Evolutionary conservation across 1,140 invertebrate species (phyloP), one percentile per base, ranked within the genome.

Genomic region (Papilio helenus): DNA sequence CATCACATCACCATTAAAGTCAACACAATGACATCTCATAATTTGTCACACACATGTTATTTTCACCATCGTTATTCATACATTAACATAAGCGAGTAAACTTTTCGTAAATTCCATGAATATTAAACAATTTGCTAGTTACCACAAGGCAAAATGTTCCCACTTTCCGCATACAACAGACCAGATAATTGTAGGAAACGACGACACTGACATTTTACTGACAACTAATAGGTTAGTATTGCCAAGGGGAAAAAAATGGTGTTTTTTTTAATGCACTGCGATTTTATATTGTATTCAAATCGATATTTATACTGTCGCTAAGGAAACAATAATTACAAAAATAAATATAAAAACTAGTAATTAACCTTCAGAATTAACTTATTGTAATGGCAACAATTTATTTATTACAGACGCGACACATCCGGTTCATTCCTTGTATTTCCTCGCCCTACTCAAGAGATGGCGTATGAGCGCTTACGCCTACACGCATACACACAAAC

Each of bases 21-120:
- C 79, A 77, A 73, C 29, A 68, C 73, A 74, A 79, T 79, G 23
- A 81, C 80, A 81, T 76, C 58, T 76, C 79, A 42, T 44, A 79
- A 81, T 80, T 81, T 80, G 82, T 86, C 84, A 87, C 86, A 85
- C 82, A 83, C 79, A 85, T 77, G 77, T 76, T 81, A 51, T 49
- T 14, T 49, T 42, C 72, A 68, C 61, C 44, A 29, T 42, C n/a
- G 20, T 55, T 18, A 39, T 34, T 71, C 44, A 58, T 39, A 34
- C 44, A 77, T 73, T 68, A 76, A 79, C 39, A 34, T 29, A 68
- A 29, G 26, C 16, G 14, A 34, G 23, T 68, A 34, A 68, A 29
- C 4, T 68, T 16, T 68, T 61, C 9, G 26, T 16, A 68, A 68
- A 68, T 29, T 16, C 29, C 61, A 29, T 34, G 16, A 68, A 68